Evolutionary conservation across 1,140 invertebrate genomes (phyloP).

Genomic region (Brachystomella parvula): DNA sequence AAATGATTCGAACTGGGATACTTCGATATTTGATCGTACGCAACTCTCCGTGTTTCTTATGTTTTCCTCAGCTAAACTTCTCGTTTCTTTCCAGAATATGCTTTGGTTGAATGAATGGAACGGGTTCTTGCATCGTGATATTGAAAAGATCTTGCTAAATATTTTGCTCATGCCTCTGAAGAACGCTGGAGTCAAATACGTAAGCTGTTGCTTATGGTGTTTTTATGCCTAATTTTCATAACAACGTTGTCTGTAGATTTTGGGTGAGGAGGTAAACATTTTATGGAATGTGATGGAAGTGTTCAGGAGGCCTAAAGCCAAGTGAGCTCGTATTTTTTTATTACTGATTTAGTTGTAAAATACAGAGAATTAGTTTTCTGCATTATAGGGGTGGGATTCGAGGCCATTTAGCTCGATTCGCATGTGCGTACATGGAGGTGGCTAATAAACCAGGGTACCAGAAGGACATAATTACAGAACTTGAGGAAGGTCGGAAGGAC

Average conservation of each 20-base stretch:
- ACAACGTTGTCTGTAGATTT: background rate
- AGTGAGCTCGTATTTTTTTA: background rate
- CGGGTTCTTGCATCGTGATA: conserved; percentile 7
- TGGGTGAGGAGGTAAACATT: conserved; percentile 4
- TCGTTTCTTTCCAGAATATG: conserved; percentile 2
- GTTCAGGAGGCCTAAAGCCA: background rate
- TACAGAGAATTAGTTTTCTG: no score
- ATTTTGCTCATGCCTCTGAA: conserved; percentile 3
- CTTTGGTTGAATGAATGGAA: conserved; percentile 5
- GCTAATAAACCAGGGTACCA: conserved; percentile 6
- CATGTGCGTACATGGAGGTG: background rate
- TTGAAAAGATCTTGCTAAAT: conserved; percentile 11
- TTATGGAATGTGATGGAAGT: conserved; percentile 1
- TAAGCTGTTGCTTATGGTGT: background rate
- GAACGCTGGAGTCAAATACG: conserved; percentile 6
- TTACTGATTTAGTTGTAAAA: background rate
- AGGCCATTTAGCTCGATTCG: background rate
- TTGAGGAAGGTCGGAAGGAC: background rate
- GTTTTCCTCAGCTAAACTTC: background rate
- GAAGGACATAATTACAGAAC: background rate
- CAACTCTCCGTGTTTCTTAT: no score
- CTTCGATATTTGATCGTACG: conserved; percentile 17
- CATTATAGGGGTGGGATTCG: conserved; percentile 1
- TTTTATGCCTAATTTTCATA: background rate
- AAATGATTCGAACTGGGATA: conserved; percentile 14